phyloP scores from a whole-genome alignment of 1,140 invertebrate genomes.

The Venturia canescens region DNA sequence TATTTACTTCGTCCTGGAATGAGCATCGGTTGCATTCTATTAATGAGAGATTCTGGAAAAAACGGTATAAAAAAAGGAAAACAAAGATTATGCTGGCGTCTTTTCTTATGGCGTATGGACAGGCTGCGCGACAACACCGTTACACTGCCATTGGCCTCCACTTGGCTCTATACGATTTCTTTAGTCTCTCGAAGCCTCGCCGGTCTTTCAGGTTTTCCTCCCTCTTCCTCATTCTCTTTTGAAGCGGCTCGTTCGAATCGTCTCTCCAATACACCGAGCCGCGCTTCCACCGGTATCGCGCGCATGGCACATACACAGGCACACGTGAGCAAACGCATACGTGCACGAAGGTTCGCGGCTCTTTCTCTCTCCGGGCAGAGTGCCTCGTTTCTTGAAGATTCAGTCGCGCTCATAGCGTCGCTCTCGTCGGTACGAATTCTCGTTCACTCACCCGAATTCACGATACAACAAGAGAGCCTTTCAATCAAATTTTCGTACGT shows the following conservation, averaged over 20 bases:
- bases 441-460: not conserved
- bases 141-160: slow-evolving; percentile 25
- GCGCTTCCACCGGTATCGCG: not conserved
- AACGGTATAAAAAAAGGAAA: not conserved
- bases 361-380: not conserved
- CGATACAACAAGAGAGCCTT: not conserved
- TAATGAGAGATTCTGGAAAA: no score
- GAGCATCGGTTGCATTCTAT: no score
- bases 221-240: slow-evolving; percentile 45
- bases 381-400: slow-evolving; percentile 30
- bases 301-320: slow-evolving; percentile 29
- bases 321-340: slow-evolving; percentile 20
- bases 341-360: not conserved
- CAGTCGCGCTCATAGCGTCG: slow-evolving; percentile 47
- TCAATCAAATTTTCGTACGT: not conserved
- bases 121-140: not conserved
- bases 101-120: slow-evolving; percentile 2
- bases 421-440: slow-evolving; percentile 32
- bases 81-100: not conserved
- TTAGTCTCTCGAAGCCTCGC: slow-evolving; percentile 27
- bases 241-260: slow-evolving; percentile 43
- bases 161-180: not conserved
- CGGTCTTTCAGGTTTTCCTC: slow-evolving; percentile 36
- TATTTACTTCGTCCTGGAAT: no score
- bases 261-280: slow-evolving; percentile 34